Evolutionary conservation across 2,113 vertebrate genomes (phyloP).

Genomic region (Riparia riparia): DNA sequence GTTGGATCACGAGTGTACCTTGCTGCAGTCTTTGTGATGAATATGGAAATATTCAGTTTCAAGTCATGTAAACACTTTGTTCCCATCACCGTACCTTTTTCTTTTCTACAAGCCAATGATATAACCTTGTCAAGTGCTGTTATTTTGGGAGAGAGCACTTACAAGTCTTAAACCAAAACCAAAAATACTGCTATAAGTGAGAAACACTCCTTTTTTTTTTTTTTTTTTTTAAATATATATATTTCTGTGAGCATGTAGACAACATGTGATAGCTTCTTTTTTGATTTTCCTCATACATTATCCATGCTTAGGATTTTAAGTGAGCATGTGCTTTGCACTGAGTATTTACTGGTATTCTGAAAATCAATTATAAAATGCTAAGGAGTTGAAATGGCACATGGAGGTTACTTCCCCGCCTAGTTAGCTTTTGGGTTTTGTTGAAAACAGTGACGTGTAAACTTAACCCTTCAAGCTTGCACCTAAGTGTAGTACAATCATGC

Average conservation of each 20-base stretch:
- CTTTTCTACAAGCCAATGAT: neutral
- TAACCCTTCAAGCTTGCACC: neutral
- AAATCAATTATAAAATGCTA: neutral
- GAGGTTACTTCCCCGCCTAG: neutral
- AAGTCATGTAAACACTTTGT: neutral
- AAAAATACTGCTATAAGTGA: neutral
- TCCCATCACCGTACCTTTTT: neutral
- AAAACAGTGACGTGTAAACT: neutral
- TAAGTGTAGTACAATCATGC: neutral
- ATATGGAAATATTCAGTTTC: neutral
- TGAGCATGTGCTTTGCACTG: conserved; percentile 42
- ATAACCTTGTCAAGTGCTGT: neutral
- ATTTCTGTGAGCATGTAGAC: neutral
- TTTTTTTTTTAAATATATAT: neutral
- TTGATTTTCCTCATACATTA: neutral
- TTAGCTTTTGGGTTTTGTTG: neutral
- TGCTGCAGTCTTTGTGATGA: neutral
- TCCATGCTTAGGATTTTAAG: neutral
- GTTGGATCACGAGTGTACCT: neutral
- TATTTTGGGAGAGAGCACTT: conserved; percentile 1
- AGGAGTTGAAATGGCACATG: neutral
- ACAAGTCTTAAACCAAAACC: neutral
- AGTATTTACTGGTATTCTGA: neutral
- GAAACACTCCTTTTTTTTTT: neutral
- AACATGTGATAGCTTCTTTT: neutral